phyloP scores from a whole-genome alignment of 2,888 invertebrate genomes.

The Seira ritae region DNA sequence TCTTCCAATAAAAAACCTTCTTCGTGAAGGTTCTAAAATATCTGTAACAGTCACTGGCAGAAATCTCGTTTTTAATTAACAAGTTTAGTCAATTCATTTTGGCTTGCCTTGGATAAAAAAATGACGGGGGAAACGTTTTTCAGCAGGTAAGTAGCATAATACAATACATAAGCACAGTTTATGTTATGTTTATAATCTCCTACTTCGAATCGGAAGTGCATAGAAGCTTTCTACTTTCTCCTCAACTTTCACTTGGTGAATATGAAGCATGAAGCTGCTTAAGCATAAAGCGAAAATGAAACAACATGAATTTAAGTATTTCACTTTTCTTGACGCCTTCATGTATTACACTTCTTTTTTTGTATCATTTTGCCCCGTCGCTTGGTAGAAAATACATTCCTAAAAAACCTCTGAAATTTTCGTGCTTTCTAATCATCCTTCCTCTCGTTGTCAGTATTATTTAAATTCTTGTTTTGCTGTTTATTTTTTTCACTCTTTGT shows the following conservation, averaged over 20 bases:
- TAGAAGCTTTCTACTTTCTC: not conserved
- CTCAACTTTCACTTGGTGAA: not conserved
- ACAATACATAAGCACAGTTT: too few relatives aligned
- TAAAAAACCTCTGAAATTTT: not conserved
- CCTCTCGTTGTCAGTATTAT: not conserved
- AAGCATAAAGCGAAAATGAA: not conserved
- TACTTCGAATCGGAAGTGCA: not conserved
- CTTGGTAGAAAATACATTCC: not conserved
- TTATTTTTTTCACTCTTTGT: constrained; percentile 24
- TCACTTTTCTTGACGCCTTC: not conserved
- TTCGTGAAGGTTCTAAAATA: not conserved
- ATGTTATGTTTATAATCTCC: too few relatives aligned
- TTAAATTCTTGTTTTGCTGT: too few relatives aligned
- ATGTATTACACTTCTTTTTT: not conserved
- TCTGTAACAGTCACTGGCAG: not conserved
- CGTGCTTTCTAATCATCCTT: not conserved
- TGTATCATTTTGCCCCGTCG: not conserved
- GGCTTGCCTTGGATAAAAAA: too few relatives aligned
- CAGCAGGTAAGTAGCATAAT: not conserved
- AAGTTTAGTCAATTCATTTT: too few relatives aligned
- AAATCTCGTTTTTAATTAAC: too few relatives aligned
- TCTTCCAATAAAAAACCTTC: not conserved
- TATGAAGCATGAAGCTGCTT: not conserved
- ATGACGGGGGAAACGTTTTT: not conserved
- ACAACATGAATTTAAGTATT: not conserved